Base-by-base conservation (phyloP, 2,888 invertebrate species). In the Iselma pallidipennis region DNA sequence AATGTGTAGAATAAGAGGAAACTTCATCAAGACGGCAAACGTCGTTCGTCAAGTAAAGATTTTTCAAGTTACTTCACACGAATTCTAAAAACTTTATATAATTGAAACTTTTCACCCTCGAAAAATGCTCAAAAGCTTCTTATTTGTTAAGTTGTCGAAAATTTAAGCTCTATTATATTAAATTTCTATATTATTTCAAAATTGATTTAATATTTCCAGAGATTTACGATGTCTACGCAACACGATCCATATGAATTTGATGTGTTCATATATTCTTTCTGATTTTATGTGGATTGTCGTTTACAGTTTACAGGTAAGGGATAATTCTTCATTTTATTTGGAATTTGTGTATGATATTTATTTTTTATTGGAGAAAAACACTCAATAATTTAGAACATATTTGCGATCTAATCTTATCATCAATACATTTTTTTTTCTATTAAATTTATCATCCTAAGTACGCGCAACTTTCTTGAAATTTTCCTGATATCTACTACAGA, bases 241-340 rank as follows among this genome's bases (percentile, higher is more conserved):
- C 80, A 92, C 91, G 68, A 95, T 96, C 74, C 96, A 96, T 82
- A 92, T 94, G 71, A 95, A 96, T 83, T 87, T 96, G 71, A 94
- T 96, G 88, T 87, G 91, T 72, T 94, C 95, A 9, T 96, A 96
- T 81, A 91, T 96, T 68, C 83, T 95, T 76, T 90, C 92, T 51
- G 94, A 93, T 71, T 86, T 94, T 72, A 87, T 92, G 78, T 96
- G 96, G 96, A 91, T 96, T 68, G 85, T 94, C 68, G 90, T 90
- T 71, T 87, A 91, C 75, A 87, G 87, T 55, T 84, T 91, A 78
- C 91, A 92, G 87, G 92, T 92, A 82, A 85, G n/a, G n/a, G n/a
- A n/a, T n/a, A n/a, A n/a, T 85, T 66, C 10, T 53, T 3, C 2
- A 23, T 49, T 26, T 25, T 2, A 10, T 9, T 49, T 23, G 9